Percentiles rank a stretch among this genome's conserved stretches.
These are phyloP conservation scores for Pogonus chalceus DNA, from an alignment of 1,140 invertebrate species.

Conservation along the genomic window DNA sequence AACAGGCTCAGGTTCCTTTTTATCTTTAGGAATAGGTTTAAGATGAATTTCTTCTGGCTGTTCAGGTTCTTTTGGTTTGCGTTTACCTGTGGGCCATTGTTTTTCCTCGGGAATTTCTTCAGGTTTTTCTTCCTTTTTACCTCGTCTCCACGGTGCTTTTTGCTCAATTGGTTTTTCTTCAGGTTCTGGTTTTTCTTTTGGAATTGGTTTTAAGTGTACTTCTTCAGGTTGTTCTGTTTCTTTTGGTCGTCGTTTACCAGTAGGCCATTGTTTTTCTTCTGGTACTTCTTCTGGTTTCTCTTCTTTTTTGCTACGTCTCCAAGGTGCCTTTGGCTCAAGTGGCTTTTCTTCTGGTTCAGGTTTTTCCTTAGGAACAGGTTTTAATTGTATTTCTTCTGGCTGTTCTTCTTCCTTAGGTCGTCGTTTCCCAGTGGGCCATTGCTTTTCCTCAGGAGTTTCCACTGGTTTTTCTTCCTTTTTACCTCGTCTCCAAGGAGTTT, in stretches of 20 bases:
- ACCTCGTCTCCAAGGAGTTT: slow-evolving; percentile 15
- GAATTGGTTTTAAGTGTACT: slow-evolving; percentile 17
- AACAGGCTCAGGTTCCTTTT: slow-evolving; percentile 25
- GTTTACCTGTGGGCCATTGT: slow-evolving; percentile 29
- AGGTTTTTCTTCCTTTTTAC: slow-evolving; percentile 24
- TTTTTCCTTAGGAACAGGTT: slow-evolving; percentile 21
- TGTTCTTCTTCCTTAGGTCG: slow-evolving; percentile 25
- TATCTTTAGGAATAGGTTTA: slow-evolving; percentile 32
- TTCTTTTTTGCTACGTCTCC: slow-evolving; percentile 22
- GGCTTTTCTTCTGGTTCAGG: slow-evolving; percentile 22
- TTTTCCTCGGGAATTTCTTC: slow-evolving; percentile 31
- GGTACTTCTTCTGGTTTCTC: slow-evolving; percentile 25
- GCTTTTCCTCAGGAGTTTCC: slow-evolving; percentile 24
- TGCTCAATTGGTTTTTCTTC: slow-evolving; percentile 18
- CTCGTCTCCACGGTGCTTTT: slow-evolving; percentile 17
- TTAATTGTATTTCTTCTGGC: slow-evolving; percentile 21
- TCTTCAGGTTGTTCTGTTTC: slow-evolving; percentile 33
- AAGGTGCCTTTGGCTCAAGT: slow-evolving; percentile 18
- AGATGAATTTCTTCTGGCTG: slow-evolving; percentile 21
- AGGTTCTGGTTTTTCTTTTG: slow-evolving; percentile 17
- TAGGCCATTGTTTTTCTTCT: slow-evolving; percentile 36
- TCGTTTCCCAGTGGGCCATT: slow-evolving; percentile 16
- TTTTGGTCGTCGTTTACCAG: slow-evolving; percentile 33
- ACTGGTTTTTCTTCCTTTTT: slow-evolving; percentile 19
- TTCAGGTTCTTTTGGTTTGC: slow-evolving; percentile 23